Base-by-base conservation (phyloP, 2,113 vertebrate genomes). In the Sinosuthora webbiana region DNA sequence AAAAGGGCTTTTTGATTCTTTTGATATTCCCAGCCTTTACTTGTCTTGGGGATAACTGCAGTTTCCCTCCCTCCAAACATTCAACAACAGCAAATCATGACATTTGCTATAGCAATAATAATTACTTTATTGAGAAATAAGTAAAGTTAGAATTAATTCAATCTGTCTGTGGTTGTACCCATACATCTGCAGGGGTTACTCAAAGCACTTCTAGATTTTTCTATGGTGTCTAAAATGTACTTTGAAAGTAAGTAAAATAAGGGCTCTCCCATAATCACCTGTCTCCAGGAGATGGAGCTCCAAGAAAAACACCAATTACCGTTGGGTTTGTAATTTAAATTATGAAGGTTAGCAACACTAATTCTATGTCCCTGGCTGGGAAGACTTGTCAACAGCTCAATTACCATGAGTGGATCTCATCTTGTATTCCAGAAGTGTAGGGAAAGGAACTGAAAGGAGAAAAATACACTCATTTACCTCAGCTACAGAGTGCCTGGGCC, bases 281-380 rank as follows among this genome's bases (percentile, higher is more conserved):
- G 37, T 91, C 79, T 96, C 90, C 95, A 90, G 76, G 85, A 96
- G 93, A 93, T 96, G 94, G 96, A 96, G 90, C 90, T 96, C 90
- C 82, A 95, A 92, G 90, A 93, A 94, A 95, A 95, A 93, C 56
- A 70, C 94, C 56, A 90, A 95, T 92, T 96, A 92, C 47, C 3
- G 0, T 60, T 80, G 47, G 21, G 63, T 70, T 92, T 93, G 42
- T 88, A 80, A 86, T 83, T 95, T 93, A 67, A 94, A 94, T 96
- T 63, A 69, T 63, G 85, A 86, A 93, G 23, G 68, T 83, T 96
- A 88, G 83, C 60, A 95, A 67, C 42, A 60, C 76, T 93, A 83
- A 67, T 95, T 94, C 59, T 78, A 6, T 49, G 73, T 94, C 80
- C 69, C 88, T 88, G 57, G 14, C 80, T 83, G 92, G 88, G 76